Evolutionary conservation across 1,140 invertebrate genomes (phyloP).

Genomic region (roundworm (Caenorhabditis elegans)): DNA sequence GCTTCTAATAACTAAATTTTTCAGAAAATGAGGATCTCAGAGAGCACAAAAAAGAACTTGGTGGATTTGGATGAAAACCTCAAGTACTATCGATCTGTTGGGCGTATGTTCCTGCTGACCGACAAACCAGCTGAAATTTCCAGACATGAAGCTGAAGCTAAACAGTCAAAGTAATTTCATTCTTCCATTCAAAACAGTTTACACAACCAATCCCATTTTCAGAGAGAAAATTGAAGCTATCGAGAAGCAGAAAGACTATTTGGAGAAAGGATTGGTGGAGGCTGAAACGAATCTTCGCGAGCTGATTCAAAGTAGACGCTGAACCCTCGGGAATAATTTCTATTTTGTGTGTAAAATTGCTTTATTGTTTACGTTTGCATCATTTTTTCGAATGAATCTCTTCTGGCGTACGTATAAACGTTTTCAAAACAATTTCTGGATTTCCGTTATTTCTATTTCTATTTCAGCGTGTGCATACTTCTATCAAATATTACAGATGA

Average conservation of each 20-base stretch:
- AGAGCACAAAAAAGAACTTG: slow-evolving; percentile 22
- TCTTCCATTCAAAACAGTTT: no score
- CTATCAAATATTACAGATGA: not conserved
- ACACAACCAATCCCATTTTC: no score
- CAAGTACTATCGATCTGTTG: slow-evolving; percentile 34
- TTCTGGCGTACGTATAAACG: no score
- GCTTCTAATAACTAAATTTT: not conserved
- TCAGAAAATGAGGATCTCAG: slow-evolving; percentile 36
- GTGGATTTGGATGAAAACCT: not conserved
- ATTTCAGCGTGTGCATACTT: not conserved
- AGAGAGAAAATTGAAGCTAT: slow-evolving; percentile 11
- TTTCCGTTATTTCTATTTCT: not conserved
- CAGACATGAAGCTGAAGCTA: slow-evolving; percentile 15
- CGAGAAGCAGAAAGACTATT: slow-evolving; percentile 37
- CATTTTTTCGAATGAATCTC: slow-evolving; percentile 8
- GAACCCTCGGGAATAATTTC: not conserved
- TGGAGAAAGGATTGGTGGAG: slow-evolving; percentile 38
- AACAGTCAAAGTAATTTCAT: slow-evolving; percentile 36
- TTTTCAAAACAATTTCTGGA: not conserved
- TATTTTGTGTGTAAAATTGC: not conserved
- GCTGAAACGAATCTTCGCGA: slow-evolving; percentile 40
- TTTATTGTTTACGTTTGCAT: not conserved
- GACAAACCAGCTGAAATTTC: not conserved
- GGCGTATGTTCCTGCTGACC: slow-evolving; percentile 39
- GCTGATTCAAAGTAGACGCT: slow-evolving; percentile 21